Evolutionary conservation across 2,888 invertebrate species (phyloP).

Genomic region (Oscheius myriophilus): DNA sequence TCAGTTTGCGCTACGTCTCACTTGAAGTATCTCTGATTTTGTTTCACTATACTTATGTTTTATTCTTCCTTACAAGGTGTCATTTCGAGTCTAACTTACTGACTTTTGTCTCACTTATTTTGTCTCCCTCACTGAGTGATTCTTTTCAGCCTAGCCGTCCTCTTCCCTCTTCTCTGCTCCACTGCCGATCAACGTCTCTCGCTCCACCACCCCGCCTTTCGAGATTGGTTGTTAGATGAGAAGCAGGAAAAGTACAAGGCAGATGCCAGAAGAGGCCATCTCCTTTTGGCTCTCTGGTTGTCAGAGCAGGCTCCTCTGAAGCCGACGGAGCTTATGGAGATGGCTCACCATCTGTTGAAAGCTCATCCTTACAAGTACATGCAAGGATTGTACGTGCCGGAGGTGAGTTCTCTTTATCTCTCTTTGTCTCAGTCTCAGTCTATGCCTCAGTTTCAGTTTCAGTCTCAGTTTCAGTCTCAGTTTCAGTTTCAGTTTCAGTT

Average conservation of each 20-base stretch:
- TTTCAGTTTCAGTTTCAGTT: too few species aligned
- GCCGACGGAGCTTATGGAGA: slow-evolving; percentile 86
- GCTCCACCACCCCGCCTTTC: slow-evolving; percentile 96
- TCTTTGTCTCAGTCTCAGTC: too few species aligned
- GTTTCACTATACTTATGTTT: too few species aligned
- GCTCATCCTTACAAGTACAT: slow-evolving; percentile 87
- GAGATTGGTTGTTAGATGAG: slow-evolving; percentile 91
- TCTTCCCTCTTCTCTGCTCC: slow-evolving; percentile 88
- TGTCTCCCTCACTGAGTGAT: too few species aligned
- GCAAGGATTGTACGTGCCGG: slow-evolving; percentile 31
- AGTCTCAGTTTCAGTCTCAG: too few species aligned
- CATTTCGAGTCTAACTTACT: too few species aligned
- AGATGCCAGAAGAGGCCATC: slow-evolving; percentile 81
- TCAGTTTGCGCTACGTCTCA: too few species aligned
- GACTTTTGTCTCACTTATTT: too few species aligned
- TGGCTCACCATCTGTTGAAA: slow-evolving; percentile 94
- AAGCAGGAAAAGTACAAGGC: slow-evolving; percentile 20
- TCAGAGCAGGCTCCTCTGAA: slow-evolving; percentile 86
- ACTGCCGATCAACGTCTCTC: slow-evolving; percentile 91
- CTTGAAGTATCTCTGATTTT: too few species aligned
- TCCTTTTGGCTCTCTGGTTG: slow-evolving; percentile 88
- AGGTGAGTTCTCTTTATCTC: slow-evolving; percentile 15
- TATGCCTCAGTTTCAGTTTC: too few species aligned
- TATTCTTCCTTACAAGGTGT: too few species aligned
- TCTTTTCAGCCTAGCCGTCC: slow-evolving; percentile 80